phyloP scores from a whole-genome alignment of 2,888 invertebrate genomes.

The Troides aeacus region DNA sequence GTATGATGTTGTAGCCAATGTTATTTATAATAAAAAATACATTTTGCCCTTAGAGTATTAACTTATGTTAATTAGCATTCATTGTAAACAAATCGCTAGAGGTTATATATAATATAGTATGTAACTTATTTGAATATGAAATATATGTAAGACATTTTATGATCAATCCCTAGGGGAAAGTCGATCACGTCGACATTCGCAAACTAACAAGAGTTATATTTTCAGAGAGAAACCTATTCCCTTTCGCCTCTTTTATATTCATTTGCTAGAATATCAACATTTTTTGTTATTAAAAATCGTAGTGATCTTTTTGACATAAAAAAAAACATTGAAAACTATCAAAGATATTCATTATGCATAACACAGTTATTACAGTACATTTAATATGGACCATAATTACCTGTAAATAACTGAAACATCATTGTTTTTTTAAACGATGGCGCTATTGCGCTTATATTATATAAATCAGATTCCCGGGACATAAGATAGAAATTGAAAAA shows the following conservation, averaged over 20 bases:
- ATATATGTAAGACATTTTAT: constrained; percentile 4
- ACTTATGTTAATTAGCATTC: too few relatives aligned
- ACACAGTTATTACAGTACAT: too few relatives aligned
- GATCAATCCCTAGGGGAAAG: constrained; percentile 2
- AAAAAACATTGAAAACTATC: too few relatives aligned
- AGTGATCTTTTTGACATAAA: background rate
- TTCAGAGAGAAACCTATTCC: background rate
- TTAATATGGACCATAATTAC: too few relatives aligned
- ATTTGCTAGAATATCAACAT: background rate
- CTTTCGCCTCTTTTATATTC: background rate
- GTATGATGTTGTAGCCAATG: too few relatives aligned
- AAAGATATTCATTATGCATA: too few relatives aligned
- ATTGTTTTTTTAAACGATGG: background rate
- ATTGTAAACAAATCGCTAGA: too few relatives aligned
- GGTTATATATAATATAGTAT: background rate
- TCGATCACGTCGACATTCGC: constrained; percentile 1
- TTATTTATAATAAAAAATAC: too few relatives aligned
- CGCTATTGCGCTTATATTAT: background rate
- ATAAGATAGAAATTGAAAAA: background rate
- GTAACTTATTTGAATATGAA: background rate
- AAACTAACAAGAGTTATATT: constrained; percentile 1
- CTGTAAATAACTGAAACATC: too few relatives aligned
- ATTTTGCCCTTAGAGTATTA: too few relatives aligned
- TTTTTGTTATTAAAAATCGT: background rate
- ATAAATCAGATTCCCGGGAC: background rate